Evolutionary conservation across 2,888 invertebrate genomes (phyloP), one percentile per base, ranked within the genome.

Genomic region (Spatulosminthurus flaviceps): DNA sequence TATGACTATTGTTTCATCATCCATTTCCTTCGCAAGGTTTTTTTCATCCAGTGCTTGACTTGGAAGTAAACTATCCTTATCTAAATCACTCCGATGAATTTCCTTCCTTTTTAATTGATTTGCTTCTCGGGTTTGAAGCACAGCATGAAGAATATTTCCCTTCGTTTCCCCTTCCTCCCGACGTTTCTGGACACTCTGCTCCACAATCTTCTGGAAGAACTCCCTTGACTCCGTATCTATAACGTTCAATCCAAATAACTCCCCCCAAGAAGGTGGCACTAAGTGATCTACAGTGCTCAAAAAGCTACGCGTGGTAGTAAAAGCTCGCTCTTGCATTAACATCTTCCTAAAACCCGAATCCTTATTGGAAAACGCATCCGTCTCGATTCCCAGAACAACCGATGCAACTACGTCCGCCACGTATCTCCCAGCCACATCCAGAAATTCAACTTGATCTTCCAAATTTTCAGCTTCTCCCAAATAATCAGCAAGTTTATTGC

Each of bases 91-190:
- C 28, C 11, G 22, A 60, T 76, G 67, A 90, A 87, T 93, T 91
- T 96, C 95, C 88, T 96, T 95, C 87, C 94, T 93, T 86, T 96
- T 95, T 73, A 97, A 89, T 87, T 92, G 93, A 60, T 92, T 91
- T 42, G 95, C 91, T 85, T 92, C 91, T n/a, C n/a, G n/a, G 78
- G 92, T 89, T 89, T 93, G 92, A 84, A 92, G 89, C 79, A 90
- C 89, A 80, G 92, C 91, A 77, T 92, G 90, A 87, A 95, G 95
- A 78, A 95, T 89, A 86, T 94, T 93, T 61, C 89, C 88, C 79
- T 93, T 69, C 42, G 41, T 28, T 7, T 74, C 74, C 13, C 21
- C 16, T 2, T 21, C 24, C 43, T 64, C 64, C 64, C 64, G 11
- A 4, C 64, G 11, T 16, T 26, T 64, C 64, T 64, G 22, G 7